phyloP scores from a whole-genome alignment of 2,888 invertebrate species.

The Panopea generosa region DNA sequence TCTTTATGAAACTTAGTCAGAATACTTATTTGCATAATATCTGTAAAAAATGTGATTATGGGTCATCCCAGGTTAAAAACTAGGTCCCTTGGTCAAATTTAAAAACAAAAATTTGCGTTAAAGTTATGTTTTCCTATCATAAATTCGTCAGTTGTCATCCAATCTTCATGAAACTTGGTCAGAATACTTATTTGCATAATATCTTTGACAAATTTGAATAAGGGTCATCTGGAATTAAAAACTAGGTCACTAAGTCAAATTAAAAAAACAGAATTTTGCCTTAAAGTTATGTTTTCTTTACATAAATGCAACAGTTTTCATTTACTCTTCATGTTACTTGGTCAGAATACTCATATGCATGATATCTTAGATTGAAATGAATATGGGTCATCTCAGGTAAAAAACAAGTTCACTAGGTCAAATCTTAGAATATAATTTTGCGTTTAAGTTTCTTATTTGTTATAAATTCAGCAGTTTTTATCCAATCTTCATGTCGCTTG shows the following conservation, averaged over 20 bases:
- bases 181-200: too few species aligned
- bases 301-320: slow-evolving; percentile 2
- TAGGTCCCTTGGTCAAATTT: too few species aligned
- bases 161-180: too few species aligned
- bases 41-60: too few species aligned
- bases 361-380: slow-evolving; percentile 1
- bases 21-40: too few species aligned
- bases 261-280: slow-evolving; percentile 1
- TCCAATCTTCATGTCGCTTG: not conserved
- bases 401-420: too few species aligned
- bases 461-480: not conserved
- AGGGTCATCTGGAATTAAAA: too few species aligned
- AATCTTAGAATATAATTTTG: slow-evolving; percentile 3
- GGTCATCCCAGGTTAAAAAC: too few species aligned
- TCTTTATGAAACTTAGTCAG: too few species aligned
- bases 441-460: slow-evolving; percentile 3
- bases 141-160: too few species aligned
- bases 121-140: slow-evolving; percentile 3
- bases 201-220: slow-evolving; percentile 3
- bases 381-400: slow-evolving; percentile 1
- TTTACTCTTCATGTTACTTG: not conserved
- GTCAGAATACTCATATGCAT: slow-evolving; percentile 1
- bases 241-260: not conserved
- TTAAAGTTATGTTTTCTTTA: slow-evolving; percentile 1
- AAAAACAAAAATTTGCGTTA: too few species aligned